Base-by-base conservation (phyloP, 23 tunicate genomes). In the Halocynthia aurantium region DNA sequence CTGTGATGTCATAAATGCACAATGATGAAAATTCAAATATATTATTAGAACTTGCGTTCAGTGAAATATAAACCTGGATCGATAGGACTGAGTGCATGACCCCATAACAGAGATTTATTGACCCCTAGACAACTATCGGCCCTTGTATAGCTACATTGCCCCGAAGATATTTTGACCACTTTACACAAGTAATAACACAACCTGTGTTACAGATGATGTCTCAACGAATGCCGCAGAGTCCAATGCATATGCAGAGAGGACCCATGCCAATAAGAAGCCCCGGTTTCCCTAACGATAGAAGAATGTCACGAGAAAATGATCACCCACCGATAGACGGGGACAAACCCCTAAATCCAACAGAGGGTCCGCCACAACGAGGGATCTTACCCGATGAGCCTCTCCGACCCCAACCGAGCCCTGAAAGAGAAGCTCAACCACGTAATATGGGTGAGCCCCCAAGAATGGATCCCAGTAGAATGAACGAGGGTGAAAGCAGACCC, bases 291-390 rank as follows among this genome's bases (percentile, higher is more conserved):
- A 49, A 10, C 70, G 31, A 65, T n/a, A 58, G 63, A 31, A 31
- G 44, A 4, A 31, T 31, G 44, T 31, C 44, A 31, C 44, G 44
- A 31, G 44, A 31, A 31, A 31, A 74, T 18, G 10, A 67, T 12
- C 85, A 72, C 20, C 85, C 79, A 13, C 85, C 85, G 7, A 18
- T 64, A 15, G 76, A 62, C 0, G 65, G 57, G n/a, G 69, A 50
- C 9, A 61, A 54, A 9, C 78, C 69, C 9, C 81, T 60, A 13
- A 12, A 19, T 53, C 57, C 62, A 8, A 51, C 61, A 15, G 58
- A 52, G 8, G 13, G 73, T 17, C 71, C 51, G 10, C 81, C 81
- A 31, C 57, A 58, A 31, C 44, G 44, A 31, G 44, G 44, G 44
- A 31, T 31, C 1, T 31, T 31, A 31, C 44, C 44, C 44, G 44